phyloP scores from a whole-genome alignment of 2,113 vertebrate genomes.

The Sylvietta virens region DNA sequence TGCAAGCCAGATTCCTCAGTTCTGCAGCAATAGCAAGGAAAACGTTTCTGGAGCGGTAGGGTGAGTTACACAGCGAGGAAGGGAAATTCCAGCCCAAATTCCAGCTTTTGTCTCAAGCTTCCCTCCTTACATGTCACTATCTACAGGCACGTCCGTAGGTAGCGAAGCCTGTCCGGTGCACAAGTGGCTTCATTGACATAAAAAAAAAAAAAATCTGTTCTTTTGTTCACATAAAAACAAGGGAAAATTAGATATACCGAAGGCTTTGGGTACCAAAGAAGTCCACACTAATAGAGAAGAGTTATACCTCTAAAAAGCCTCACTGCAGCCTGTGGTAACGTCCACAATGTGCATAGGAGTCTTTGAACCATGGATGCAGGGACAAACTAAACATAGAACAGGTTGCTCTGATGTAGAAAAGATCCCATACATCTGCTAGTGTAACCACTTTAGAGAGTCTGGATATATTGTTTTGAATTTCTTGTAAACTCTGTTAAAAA shows the following conservation, averaged over 20 bases:
- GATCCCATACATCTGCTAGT: neutral
- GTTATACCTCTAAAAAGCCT: neutral
- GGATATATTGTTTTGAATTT: neutral
- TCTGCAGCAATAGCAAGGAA: neutral
- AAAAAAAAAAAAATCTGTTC: neutral
- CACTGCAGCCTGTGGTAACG: neutral
- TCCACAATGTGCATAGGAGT: fast-evolving
- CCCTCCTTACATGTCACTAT: neutral
- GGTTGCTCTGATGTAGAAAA: neutral
- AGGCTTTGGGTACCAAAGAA: neutral
- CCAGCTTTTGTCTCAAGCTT: neutral
- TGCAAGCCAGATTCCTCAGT: neutral
- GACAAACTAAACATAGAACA: neutral
- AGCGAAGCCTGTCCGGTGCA: neutral
- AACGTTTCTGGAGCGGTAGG: neutral
- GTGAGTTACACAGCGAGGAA: neutral
- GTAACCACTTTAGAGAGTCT: neutral
- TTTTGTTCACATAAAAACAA: neutral
- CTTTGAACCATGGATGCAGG: neutral
- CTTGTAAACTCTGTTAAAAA: neutral
- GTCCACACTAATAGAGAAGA: too few species aligned
- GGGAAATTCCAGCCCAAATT: neutral
- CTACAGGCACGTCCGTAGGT: fast-evolving
- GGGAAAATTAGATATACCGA: neutral
- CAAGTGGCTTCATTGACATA: neutral